Percentiles rank a stretch among this genome's conserved stretches.
These are phyloP conservation scores for Amphiprion ocellaris DNA, from an alignment of 2,113 vertebrate genomes.

Conservation along the genomic window DNA sequence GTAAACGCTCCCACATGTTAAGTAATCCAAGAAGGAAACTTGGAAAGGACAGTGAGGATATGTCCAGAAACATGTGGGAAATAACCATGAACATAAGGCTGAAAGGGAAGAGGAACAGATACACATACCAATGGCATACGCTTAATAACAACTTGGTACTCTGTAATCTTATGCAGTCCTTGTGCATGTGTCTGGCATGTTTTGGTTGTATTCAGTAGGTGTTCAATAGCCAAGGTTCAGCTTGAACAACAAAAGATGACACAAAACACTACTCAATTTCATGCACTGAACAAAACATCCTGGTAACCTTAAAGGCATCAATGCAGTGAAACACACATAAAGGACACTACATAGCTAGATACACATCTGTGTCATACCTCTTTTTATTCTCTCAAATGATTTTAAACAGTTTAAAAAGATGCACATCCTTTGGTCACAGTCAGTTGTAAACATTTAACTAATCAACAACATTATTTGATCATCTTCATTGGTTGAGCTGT, in stretches of 20 bases:
- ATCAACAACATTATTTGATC: conserved; percentile 22
- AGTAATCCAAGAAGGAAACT: conserved; percentile 17
- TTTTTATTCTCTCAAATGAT: conserved; percentile 63
- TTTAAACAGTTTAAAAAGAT: conserved; percentile 34
- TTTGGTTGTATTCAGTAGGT: too few relatives aligned
- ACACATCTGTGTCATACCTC: neutral
- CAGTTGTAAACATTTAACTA: conserved; percentile 56
- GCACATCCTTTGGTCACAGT: conserved; percentile 64
- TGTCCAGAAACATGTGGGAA: neutral
- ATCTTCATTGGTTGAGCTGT: conserved; percentile 52
- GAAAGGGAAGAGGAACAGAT: too few relatives aligned
- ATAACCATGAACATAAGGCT: neutral
- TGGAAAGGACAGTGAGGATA: neutral
- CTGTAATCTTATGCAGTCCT: too few relatives aligned
- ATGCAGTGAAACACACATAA: neutral
- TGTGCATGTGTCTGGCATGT: too few relatives aligned
- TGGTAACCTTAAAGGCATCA: neutral
- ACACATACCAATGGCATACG: too few relatives aligned
- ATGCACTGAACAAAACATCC: too few relatives aligned
- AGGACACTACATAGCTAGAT: neutral
- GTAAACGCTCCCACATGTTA: conserved; percentile 37
- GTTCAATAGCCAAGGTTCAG: too few relatives aligned
- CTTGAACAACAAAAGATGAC: neutral
- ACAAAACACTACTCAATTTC: too few relatives aligned
- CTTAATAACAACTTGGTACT: too few relatives aligned